phyloP scores from a whole-genome alignment of 2,888 invertebrate species.

The Eupithecia dodoneata region DNA sequence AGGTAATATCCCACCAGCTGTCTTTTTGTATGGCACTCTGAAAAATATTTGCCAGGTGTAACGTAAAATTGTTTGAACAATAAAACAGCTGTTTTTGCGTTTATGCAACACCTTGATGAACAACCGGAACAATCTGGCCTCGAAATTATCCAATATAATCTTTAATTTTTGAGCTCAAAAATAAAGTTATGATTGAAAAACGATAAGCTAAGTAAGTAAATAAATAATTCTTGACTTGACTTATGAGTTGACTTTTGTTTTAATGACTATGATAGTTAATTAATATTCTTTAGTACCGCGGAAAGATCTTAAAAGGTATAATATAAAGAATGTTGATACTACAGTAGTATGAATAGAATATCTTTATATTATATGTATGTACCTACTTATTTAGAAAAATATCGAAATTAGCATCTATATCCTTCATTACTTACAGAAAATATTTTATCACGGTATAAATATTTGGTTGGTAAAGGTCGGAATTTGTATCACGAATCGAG shows the following conservation, averaged over 20 bases:
- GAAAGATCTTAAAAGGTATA: not conserved
- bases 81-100: not conserved
- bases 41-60: not conserved
- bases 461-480: conserved; percentile 34
- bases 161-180: not conserved
- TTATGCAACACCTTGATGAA: not conserved
- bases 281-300: not conserved
- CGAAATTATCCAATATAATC: not conserved
- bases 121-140: not conserved
- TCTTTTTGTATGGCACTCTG: conserved; percentile 4
- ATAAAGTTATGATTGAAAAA: not conserved
- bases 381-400: not conserved
- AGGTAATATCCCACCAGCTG: conserved; percentile 4
- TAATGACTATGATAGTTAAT: too few species aligned
- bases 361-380: not conserved
- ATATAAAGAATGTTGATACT: not conserved
- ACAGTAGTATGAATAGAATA: not conserved
- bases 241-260: too few species aligned
- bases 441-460: conserved; percentile 22
- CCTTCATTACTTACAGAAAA: conserved; percentile 12
- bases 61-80: not conserved
- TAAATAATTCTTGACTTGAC: not conserved
- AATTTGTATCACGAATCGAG: conserved; percentile 42
- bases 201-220: not conserved
- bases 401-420: not conserved